A percentile compares a stretch with the other conserved stretches of the same genome.
phyloP scores from a whole-genome alignment of 2,113 vertebrate genomes.

The Potamarius usumacintae region DNA sequence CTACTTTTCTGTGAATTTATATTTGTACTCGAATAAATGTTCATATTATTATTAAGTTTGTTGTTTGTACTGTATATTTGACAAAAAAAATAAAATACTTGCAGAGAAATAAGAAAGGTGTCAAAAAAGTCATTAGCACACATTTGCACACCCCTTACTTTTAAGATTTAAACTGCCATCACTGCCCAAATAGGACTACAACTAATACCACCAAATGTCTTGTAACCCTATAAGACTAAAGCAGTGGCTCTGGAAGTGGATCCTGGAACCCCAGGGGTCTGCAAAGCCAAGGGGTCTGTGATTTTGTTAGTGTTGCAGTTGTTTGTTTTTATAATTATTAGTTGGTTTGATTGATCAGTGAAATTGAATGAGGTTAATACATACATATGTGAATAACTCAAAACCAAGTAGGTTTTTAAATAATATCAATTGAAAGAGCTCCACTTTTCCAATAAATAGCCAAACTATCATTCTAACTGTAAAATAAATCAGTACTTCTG shows the following conservation, averaged over 20 bases:
- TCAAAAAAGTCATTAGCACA: not conserved
- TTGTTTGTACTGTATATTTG: not conserved
- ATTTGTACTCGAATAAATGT: not conserved
- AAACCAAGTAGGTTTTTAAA: not conserved
- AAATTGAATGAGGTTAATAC: not conserved
- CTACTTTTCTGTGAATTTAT: constrained; percentile 8
- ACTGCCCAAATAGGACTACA: not conserved
- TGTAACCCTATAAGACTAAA: not conserved
- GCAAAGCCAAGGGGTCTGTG: not conserved
- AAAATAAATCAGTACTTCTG: not conserved
- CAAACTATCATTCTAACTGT: not conserved
- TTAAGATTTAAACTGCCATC: not conserved
- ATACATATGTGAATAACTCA: not conserved
- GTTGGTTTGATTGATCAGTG: not conserved
- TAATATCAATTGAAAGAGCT: not conserved
- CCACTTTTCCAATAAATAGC: too few relatives aligned
- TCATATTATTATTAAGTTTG: not conserved
- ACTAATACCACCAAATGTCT: not conserved
- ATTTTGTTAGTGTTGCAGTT: not conserved
- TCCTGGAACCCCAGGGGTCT: not conserved
- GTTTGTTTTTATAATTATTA: not conserved
- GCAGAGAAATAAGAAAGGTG: not conserved
- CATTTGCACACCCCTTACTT: not conserved
- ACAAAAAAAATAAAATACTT: too few relatives aligned
- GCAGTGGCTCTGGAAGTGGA: fast-evolving